These are phyloP conservation scores for Ivindomyrus marchei DNA, from an alignment of 2,113 vertebrate species.

Conservation along the genomic window DNA sequence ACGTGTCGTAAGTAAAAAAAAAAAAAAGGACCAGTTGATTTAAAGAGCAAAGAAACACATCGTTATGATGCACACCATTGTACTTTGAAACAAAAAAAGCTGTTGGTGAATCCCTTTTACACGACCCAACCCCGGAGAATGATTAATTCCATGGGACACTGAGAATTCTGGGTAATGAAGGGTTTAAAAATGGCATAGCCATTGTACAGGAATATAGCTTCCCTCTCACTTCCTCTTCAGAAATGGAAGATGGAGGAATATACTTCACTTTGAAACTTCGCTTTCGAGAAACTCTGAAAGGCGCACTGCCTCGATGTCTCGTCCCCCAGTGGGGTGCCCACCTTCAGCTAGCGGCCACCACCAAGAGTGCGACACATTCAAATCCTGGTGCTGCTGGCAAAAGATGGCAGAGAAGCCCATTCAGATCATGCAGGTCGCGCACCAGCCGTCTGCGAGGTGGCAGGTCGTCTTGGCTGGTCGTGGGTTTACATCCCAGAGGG, in stretches of 20 bases:
- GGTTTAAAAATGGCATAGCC: constrained; percentile 67
- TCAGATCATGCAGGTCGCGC: not conserved
- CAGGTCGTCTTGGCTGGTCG: not conserved
- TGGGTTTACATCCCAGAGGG: not conserved
- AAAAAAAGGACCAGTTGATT: not conserved
- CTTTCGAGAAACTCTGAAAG: not conserved
- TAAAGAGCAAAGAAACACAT: not conserved
- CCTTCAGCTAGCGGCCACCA: not conserved
- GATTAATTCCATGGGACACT: constrained; percentile 9
- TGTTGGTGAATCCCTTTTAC: not conserved
- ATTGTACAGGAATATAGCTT: constrained; percentile 55
- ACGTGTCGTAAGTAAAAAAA: not conserved
- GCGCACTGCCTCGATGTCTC: not conserved
- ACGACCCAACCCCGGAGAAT: not conserved
- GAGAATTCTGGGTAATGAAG: constrained; percentile 52
- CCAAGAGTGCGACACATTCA: not conserved
- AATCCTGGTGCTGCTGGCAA: not conserved
- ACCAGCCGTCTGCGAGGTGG: not conserved
- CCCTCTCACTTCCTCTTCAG: constrained; percentile 55
- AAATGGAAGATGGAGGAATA: constrained; percentile 43
- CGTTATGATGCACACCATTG: not conserved
- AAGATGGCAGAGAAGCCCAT: not conserved
- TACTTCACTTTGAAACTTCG: not conserved
- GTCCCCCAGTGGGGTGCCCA: not conserved
- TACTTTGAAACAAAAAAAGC: constrained; percentile 10